Percentiles rank a stretch among this genome's conserved stretches.
These are phyloP conservation scores for Galerucella calmariensis DNA, from an alignment of 2,888 invertebrate species.

Conservation along the genomic window DNA sequence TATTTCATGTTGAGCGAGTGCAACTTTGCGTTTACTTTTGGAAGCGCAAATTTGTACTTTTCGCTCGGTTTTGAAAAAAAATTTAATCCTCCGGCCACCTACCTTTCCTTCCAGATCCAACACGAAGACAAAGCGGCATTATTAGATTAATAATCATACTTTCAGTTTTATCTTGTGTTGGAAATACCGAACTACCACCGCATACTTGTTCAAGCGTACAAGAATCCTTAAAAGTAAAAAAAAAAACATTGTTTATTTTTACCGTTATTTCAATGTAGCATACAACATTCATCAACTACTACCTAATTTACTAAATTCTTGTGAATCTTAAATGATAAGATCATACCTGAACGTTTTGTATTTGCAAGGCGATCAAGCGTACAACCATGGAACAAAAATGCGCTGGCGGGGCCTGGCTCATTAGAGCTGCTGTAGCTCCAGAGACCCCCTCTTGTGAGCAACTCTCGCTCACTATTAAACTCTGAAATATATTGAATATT, in stretches of 20 bases:
- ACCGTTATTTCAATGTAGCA: too few relatives aligned
- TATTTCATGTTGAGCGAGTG: too few relatives aligned
- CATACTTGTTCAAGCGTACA: conserved; percentile 95
- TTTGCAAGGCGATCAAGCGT: conserved; percentile 91
- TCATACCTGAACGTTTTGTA: conserved; percentile 88
- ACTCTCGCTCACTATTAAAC: conserved; percentile 82
- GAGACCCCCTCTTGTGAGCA: conserved; percentile 77
- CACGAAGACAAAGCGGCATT: conserved; percentile 94
- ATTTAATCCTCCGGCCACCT: conserved; percentile 38
- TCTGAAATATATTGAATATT: conserved; percentile 64
- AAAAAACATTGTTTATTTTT: too few relatives aligned
- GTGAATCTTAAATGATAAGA: too few relatives aligned
- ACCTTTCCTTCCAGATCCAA: conserved; percentile 96
- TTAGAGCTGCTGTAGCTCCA: conserved; percentile 85
- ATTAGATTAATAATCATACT: conserved; percentile 95
- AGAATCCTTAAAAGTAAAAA: conserved; percentile 71
- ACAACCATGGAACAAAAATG: conserved; percentile 98
- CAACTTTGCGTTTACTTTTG: too few relatives aligned
- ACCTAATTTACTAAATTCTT: too few relatives aligned
- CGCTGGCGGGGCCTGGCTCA: conserved; percentile 92
- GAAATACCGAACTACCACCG: conserved; percentile 89
- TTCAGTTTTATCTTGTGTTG: conserved; percentile 92
- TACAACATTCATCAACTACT: too few relatives aligned
- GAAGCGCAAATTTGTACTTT: too few relatives aligned
- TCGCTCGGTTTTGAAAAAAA: too few relatives aligned